Evolutionary conservation across 1,140 invertebrate species (phyloP), one percentile per base, ranked within the genome.

Genomic region (Spodoptera frugiperda): DNA sequence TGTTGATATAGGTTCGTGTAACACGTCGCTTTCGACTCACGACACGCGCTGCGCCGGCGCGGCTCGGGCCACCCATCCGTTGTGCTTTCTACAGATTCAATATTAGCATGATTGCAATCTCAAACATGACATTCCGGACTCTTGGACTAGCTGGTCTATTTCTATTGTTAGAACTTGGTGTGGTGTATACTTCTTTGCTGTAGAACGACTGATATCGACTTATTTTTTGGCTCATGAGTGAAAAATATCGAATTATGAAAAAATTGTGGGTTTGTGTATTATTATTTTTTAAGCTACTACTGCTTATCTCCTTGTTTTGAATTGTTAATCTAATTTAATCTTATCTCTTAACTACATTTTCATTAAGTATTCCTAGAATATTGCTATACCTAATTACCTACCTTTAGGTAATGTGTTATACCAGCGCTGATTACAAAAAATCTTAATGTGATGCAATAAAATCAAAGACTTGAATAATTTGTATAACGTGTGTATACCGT

Each of bases 21-120:
- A 53, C 82, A 81, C 77, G 79, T 85, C 77, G 85, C 87, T 89
- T 91, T 89, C 85, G 73, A 84, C 81, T 87, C 86, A 89, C 88
- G 86, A 87, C 65, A 68, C 44, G 65, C 65, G 48, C 65, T 68
- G 48, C 48, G 65, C 65, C 21, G 19, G 48, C 76, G 78, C 78
- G 54, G 61, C 17, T 15, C 68, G 55, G 78, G 77, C 85, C 88
- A 91, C 84, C 87, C 90, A 88, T 89, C 87, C 89, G 86, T 88
- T 86, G 76, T 87, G 85, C 87, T 89, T 90, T 90, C 88, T 91
- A 89, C 71, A 70, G 77, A 75, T 80, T 51, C 68, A 55, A 46
- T 51, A 78, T 79, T 80, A 74, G 55, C 79, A 82, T 74, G 72
- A 81, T 74, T 77, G 73, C 70, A 19, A 78, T 78, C 76, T 72